phyloP scores from a whole-genome alignment of 2,113 vertebrate genomes.

The Lagopus leucura region DNA sequence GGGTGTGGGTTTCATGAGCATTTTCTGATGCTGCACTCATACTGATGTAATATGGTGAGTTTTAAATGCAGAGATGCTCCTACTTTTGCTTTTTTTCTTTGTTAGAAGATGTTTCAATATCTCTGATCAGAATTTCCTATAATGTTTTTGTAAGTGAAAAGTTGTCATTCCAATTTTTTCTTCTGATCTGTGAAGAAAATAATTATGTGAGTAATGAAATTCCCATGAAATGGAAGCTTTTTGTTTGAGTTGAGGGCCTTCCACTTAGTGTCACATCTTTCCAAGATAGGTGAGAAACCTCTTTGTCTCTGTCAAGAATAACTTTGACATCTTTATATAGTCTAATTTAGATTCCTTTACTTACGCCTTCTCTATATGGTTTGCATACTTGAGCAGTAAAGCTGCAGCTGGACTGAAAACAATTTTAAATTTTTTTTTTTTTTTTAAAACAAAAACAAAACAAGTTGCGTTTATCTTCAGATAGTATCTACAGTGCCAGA shows the following conservation, averaged over 20 bases:
- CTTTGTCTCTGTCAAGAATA: background rate
- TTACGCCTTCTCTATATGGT: background rate
- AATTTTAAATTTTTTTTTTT: background rate
- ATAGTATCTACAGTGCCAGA: background rate
- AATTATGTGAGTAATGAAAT: fast-evolving
- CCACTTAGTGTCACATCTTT: background rate
- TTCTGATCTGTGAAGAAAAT: background rate
- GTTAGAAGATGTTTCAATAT: background rate
- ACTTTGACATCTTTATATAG: background rate
- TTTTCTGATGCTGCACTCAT: background rate
- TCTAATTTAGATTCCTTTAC: background rate
- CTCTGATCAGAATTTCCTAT: background rate
- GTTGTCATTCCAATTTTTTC: background rate
- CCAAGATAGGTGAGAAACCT: background rate
- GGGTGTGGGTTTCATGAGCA: background rate
- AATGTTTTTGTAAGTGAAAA: background rate
- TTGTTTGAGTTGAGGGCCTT: background rate
- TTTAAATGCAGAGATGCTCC: background rate
- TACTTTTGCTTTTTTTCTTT: background rate
- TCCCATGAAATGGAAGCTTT: background rate
- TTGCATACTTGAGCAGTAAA: background rate
- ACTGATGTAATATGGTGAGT: background rate
- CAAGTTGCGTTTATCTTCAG: background rate
- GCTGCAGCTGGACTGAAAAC: background rate
- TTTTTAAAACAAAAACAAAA: background rate